Conservation (phyloP, 2,888 invertebrate species). For the Xestobium rufovillosum region DNA sequence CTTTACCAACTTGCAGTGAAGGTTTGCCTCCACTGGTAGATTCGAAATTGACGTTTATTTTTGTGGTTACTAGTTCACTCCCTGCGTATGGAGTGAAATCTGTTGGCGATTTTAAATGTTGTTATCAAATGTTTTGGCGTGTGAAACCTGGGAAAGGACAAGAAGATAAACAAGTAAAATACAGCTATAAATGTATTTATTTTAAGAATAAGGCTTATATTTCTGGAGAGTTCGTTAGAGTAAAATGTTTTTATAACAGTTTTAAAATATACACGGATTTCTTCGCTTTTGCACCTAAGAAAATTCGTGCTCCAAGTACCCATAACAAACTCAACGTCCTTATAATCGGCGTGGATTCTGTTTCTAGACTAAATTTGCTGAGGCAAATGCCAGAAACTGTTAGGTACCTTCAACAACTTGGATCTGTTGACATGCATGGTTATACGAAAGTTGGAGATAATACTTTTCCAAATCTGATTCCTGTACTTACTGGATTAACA, state of each 20-base stretch:
- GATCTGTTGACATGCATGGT: conserved; percentile 72
- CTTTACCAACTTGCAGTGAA: conserved; percentile 44
- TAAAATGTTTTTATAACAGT: conserved; percentile 49
- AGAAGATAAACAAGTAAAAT: conserved; percentile 46
- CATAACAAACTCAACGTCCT: conserved; percentile 58
- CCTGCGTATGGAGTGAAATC: conserved; percentile 46
- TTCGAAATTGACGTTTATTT: conserved; percentile 53
- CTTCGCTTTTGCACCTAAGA: conserved; percentile 55
- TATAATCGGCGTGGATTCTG: conserved; percentile 75
- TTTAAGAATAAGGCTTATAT: conserved; percentile 44
- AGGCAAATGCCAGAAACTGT: conserved; percentile 74
- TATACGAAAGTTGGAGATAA: conserved; percentile 94
- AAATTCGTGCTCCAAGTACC: conserved; percentile 27
- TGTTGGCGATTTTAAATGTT: conserved; percentile 48
- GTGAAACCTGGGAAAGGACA: conserved; percentile 45
- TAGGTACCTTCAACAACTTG: conserved; percentile 50
- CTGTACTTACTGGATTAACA: conserved; percentile 66
- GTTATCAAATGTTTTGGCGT: conserved; percentile 55
- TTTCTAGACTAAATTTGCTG: conserved; percentile 78
- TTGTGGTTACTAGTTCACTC: conserved; percentile 46
- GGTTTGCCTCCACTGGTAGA: conserved; percentile 49
- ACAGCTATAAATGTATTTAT: conserved; percentile 44
- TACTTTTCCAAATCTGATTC: conserved; percentile 84
- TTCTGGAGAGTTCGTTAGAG: too few relatives aligned
- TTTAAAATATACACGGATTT: conserved; percentile 58